These are phyloP conservation scores for Brachylomia viminalis DNA, from an alignment of 2,888 invertebrate species.

Conservation along the genomic window DNA sequence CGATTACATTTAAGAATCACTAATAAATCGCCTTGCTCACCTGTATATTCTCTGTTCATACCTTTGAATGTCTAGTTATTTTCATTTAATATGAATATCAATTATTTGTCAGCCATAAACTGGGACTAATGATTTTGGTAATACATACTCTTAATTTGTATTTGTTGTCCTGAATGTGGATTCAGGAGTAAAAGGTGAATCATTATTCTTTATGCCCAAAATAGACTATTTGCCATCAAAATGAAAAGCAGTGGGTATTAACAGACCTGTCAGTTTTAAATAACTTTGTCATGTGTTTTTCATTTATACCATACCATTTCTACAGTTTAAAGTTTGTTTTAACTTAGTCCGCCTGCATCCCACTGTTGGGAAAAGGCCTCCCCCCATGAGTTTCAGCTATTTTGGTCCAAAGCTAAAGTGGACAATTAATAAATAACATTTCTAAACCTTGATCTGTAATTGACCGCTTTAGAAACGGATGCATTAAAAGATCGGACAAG, in stretches of 20 bases:
- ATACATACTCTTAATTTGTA: not conserved
- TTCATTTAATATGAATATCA: not conserved
- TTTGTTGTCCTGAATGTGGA: slow-evolving; percentile 6
- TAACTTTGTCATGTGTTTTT: not conserved
- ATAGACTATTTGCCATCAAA: slow-evolving; percentile 23
- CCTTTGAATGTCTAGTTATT: not conserved
- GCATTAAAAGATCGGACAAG: not conserved
- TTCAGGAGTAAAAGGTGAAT: not conserved
- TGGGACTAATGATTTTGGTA: not conserved
- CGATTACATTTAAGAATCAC: not conserved
- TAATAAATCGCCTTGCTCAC: slow-evolving; percentile 1
- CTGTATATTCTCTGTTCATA: not conserved
- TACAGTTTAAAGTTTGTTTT: not conserved
- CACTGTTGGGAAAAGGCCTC: not conserved
- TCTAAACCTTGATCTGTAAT: not conserved
- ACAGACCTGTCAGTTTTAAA: not conserved
- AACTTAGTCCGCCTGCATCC: not conserved
- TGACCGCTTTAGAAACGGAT: slow-evolving; percentile 2
- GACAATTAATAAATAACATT: not conserved
- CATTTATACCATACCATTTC: not conserved
- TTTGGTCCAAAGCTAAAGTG: not conserved
- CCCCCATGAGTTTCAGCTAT: not conserved
- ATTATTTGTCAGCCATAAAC: not conserved
- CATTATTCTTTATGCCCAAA: not conserved
- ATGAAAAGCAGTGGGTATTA: slow-evolving; percentile 13